Percentiles rank a stretch among this genome's conserved stretches.
Conservation (phyloP, 2,113 vertebrate species). For the Cervus canadensis region DNA sequence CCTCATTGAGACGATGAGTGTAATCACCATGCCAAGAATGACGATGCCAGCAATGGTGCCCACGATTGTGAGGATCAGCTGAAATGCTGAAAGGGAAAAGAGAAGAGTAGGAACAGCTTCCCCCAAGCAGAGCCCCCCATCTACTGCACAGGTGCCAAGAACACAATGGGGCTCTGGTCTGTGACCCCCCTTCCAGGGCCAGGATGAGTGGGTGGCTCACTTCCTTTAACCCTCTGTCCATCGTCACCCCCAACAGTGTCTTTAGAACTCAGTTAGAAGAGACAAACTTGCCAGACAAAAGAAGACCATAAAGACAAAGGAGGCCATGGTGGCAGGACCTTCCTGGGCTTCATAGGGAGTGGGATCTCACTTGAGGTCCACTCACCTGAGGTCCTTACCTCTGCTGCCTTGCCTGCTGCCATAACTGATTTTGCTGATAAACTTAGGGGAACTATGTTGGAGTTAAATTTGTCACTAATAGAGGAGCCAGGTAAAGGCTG, state of each 20-base stretch:
- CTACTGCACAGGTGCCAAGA: neutral
- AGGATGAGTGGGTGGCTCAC: neutral
- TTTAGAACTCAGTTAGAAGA: neutral
- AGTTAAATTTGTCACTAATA: neutral
- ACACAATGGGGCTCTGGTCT: neutral
- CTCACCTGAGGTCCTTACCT: neutral
- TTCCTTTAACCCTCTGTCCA: neutral
- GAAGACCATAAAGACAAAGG: neutral
- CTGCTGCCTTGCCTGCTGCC: neutral
- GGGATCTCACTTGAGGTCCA: neutral
- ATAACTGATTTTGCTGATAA: neutral
- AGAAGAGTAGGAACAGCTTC: neutral
- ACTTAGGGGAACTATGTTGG: no score
- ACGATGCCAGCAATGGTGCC: conserved; percentile 59
- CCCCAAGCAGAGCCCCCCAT: neutral
- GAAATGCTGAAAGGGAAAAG: conserved; percentile 64
- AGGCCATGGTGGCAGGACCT: neutral
- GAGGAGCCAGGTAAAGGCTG: neutral
- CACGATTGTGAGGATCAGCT: conserved; percentile 80
- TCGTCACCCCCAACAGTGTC: rapidly evolving
- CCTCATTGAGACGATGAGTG: neutral
- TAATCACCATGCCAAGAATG: conserved; percentile 54
- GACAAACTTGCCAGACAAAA: neutral
- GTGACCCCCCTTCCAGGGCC: neutral
- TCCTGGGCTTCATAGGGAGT: neutral